A percentile compares a stretch with the other conserved stretches of the same genome.
Evolutionary conservation across 2,113 vertebrate species (phyloP).

Genomic region (Poecilia latipinna): DNA sequence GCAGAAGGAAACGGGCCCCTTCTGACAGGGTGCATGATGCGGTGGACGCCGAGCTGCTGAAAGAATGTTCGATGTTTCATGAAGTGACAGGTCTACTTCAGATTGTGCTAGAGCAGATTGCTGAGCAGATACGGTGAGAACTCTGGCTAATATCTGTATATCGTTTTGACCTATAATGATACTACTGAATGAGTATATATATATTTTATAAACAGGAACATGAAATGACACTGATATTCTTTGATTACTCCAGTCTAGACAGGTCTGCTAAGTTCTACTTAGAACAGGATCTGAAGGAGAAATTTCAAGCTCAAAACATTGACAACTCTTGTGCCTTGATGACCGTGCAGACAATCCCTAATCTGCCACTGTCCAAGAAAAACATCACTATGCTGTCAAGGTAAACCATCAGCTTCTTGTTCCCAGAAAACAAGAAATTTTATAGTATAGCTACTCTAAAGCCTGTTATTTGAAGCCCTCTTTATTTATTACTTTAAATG

Average conservation of each 20-base stretch:
- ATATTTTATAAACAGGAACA: too few relatives aligned
- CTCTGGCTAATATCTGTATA: background rate
- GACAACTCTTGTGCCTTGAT: conserved; percentile 87
- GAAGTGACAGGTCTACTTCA: conserved; percentile 80
- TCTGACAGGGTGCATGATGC: conserved; percentile 85
- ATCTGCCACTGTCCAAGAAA: conserved; percentile 23
- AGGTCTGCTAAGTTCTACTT: conserved; percentile 87
- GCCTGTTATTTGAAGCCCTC: background rate
- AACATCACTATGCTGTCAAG: conserved; percentile 6
- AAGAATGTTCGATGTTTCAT: conserved; percentile 83
- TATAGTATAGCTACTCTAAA: background rate
- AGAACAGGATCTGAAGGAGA: conserved; percentile 90
- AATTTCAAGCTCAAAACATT: conserved; percentile 84
- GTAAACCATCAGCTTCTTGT: conserved; percentile 35
- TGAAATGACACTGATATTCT: too few relatives aligned
- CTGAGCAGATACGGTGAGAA: conserved; percentile 89
- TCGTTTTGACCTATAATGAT: too few relatives aligned
- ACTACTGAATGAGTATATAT: too few relatives aligned
- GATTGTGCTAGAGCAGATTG: conserved; percentile 82
- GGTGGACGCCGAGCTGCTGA: conserved; percentile 85
- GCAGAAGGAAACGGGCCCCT: conserved; percentile 82
- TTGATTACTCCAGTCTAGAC: conserved; percentile 80
- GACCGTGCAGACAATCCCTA: conserved; percentile 77
- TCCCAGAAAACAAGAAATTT: background rate
- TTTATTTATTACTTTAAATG: too few relatives aligned